Conservation (phyloP, 2,888 invertebrate species). For the Neelides folsomi region DNA sequence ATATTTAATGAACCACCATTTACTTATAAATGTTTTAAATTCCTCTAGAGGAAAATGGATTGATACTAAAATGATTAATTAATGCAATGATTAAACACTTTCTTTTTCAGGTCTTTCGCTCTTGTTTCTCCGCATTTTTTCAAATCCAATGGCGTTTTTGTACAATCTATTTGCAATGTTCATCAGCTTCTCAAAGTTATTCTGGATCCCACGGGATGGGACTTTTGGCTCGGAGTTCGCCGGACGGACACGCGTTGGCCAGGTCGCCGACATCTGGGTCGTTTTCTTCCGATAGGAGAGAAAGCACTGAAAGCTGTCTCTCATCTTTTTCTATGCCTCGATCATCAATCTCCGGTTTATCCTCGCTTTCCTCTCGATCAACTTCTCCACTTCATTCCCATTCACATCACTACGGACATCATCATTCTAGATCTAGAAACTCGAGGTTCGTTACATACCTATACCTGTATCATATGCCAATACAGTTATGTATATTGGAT, state of each 20-base stretch:
- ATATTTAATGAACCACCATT: neutral
- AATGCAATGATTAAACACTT: no score
- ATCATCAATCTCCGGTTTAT: slow-evolving; percentile 31
- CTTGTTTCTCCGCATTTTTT: slow-evolving; percentile 33
- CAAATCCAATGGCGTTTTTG: slow-evolving; percentile 34
- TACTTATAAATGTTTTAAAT: neutral
- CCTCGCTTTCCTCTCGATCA: slow-evolving; percentile 27
- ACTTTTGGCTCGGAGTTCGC: slow-evolving; percentile 22
- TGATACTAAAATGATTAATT: no score
- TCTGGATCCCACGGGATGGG: slow-evolving; percentile 4
- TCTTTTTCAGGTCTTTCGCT: slow-evolving; percentile 29
- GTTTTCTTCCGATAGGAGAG: slow-evolving; percentile 29
- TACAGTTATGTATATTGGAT: no score
- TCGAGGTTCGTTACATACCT: slow-evolving; percentile 24
- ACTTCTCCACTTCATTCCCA: slow-evolving; percentile 27
- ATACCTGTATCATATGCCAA: no score
- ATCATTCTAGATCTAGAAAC: slow-evolving; percentile 24
- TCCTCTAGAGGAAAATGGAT: no score
- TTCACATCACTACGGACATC: slow-evolving; percentile 24
- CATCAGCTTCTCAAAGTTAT: slow-evolving; percentile 21
- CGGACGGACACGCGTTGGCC: slow-evolving; percentile 22
- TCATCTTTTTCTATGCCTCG: slow-evolving; percentile 30
- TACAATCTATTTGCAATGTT: slow-evolving; percentile 29
- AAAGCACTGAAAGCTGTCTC: slow-evolving; percentile 33
- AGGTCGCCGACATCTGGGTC: slow-evolving; percentile 30